Conservation (phyloP, 1,140 invertebrate species). For the Maniola jurtina region DNA sequence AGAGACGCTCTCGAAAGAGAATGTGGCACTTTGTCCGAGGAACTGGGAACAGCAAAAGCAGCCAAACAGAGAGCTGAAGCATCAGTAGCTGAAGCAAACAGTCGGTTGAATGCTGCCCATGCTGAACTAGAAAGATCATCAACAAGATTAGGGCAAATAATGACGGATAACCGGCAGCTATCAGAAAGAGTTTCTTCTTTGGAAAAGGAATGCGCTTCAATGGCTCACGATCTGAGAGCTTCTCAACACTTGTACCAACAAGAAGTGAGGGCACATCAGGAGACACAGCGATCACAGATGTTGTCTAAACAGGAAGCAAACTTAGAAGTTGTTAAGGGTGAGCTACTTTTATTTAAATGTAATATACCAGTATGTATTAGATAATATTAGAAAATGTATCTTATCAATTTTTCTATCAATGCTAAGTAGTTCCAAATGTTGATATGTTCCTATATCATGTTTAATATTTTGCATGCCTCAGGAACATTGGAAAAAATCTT, state of each 20-base stretch:
- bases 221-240: constrained; percentile 92
- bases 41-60: constrained; percentile 91
- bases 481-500: constrained; percentile 75
- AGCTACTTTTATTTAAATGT: constrained; percentile 21
- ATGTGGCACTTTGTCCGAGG: constrained; percentile 87
- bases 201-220: constrained; percentile 93
- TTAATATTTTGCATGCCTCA: constrained; percentile 76
- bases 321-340: constrained; percentile 93
- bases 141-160: constrained; percentile 85
- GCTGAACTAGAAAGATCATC: constrained; percentile 87
- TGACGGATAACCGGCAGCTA: constrained; percentile 88
- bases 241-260: constrained; percentile 93
- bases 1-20: constrained; percentile 90
- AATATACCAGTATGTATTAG: not conserved
- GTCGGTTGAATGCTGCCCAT: constrained; percentile 84
- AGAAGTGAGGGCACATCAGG: constrained; percentile 92
- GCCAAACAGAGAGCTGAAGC: constrained; percentile 78
- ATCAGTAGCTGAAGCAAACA: constrained; percentile 89
- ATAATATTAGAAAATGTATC: not conserved
- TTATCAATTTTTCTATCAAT: not conserved
- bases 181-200: constrained; percentile 89
- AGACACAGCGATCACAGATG: constrained; percentile 90
- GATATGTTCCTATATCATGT: constrained; percentile 19
- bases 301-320: constrained; percentile 94
- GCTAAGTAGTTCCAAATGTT: constrained; percentile 10